These are phyloP conservation scores for Stichopus horrens DNA, from an alignment of 53 echinoderm and acorn worm species.

Conservation along the genomic window DNA sequence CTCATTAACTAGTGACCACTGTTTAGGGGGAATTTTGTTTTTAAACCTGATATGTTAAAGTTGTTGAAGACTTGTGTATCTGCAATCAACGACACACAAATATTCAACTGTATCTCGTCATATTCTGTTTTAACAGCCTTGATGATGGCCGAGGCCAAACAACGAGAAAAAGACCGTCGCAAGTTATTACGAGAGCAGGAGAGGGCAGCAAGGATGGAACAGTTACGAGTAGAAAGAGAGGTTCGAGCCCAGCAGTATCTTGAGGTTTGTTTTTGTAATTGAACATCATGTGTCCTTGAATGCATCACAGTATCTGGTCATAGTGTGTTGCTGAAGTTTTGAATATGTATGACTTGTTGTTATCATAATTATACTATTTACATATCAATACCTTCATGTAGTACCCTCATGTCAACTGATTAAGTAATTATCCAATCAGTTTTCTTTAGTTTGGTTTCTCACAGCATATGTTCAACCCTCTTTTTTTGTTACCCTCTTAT, in stretches of 20 bases:
- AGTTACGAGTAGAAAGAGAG: conserved; percentile 89
- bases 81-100: neutral
- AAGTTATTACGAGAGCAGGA: conserved; percentile 81
- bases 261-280: conserved; percentile 65
- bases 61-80: too few species aligned
- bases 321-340: neutral
- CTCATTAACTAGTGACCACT: too few species aligned
- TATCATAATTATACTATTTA: neutral
- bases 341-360: neutral
- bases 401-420: too few species aligned
- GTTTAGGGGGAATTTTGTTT: too few species aligned
- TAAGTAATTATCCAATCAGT: too few species aligned
- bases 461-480: too few species aligned
- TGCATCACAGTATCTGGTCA: neutral
- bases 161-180: conserved; percentile 88
- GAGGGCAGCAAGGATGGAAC: conserved; percentile 79
- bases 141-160: conserved; percentile 87
- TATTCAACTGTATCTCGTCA: neutral
- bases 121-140: conserved; percentile 62
- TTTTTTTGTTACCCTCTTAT: too few species aligned
- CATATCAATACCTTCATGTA: too few species aligned
- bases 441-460: too few species aligned
- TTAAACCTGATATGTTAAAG: too few species aligned
- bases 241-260: conserved; percentile 92
- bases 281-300: neutral